Base-by-base conservation (phyloP, 1,140 invertebrate species). In the Drosophila navojoa region DNA sequence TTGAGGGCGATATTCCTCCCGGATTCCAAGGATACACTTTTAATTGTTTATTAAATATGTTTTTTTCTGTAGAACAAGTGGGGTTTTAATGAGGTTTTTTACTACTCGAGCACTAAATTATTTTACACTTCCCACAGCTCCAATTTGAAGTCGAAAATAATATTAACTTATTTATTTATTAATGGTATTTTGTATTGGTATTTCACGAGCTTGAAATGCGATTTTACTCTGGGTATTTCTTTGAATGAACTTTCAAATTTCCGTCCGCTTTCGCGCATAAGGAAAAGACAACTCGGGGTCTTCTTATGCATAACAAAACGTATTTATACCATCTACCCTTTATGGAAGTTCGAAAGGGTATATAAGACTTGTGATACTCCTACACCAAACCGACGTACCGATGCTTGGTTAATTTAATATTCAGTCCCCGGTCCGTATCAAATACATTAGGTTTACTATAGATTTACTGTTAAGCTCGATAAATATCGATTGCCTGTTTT, bases 201-300 rank as follows among this genome's bases (percentile, higher is more conserved):
- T 38, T 38, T 38, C 1, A 13, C 11, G 27, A 29, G 27, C 3
- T 11, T 22, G 19, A 22, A 22, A 22, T 22, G 1, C 19, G 19
- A 0, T 22, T 22, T 22, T 22, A 22, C 3, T 2, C 19, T 22
- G 19, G 19, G 1, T 22, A 0, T 22, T 11, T 11, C 35, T 38
- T 11, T 38, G 35, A 38, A 38, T 15, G 15, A 44, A 9, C 53
- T 57, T 16, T 66, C 27, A 40, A n/a, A 58, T 45, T 50, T 16
- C 16, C 13, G 35, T 59, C 69, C 52, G 29, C 45, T 38, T 11
- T 27, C 19, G 19, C 38, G 16, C 10, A 52, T 45, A 22, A 27
- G 54, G 45, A 58, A 66, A 25, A 45, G 45, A 53, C 53, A 52
- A 71, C 54, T 71, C 38, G 27, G 52, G 11, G 27, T 1, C n/a